These are phyloP conservation scores for Ernsta delagoae DNA, from an alignment of 2,888 invertebrate genomes.

Conservation along the genomic window DNA sequence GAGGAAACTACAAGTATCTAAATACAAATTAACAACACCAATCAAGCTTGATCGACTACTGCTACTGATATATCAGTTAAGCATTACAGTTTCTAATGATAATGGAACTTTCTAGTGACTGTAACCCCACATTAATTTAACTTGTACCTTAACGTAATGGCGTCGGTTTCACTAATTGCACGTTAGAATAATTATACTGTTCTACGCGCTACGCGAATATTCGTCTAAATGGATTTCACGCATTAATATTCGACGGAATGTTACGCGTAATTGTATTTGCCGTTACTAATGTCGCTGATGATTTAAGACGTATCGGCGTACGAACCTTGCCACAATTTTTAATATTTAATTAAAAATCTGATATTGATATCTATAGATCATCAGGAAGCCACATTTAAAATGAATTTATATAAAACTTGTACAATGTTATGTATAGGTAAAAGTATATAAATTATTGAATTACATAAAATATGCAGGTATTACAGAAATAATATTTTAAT, in stretches of 20 bases:
- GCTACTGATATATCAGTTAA: slow-evolving; percentile 62
- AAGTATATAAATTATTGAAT: too few species aligned
- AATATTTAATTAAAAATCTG: too few species aligned
- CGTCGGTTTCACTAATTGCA: slow-evolving; percentile 82
- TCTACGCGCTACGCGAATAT: slow-evolving; percentile 63
- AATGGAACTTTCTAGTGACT: slow-evolving; percentile 83
- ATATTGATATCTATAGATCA: too few species aligned
- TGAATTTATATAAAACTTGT: too few species aligned
- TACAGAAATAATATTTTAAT: too few species aligned
- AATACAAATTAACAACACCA: neutral
- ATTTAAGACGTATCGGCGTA: slow-evolving; percentile 16
- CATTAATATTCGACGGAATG: slow-evolving; percentile 61
- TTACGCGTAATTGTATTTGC: slow-evolving; percentile 47
- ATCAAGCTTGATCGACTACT: slow-evolving; percentile 1
- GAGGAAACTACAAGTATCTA: neutral
- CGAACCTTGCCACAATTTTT: neutral
- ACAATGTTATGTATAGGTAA: too few species aligned
- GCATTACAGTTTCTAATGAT: slow-evolving; percentile 77
- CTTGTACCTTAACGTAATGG: slow-evolving; percentile 80
- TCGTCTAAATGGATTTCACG: slow-evolving; percentile 74
- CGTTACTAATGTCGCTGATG: slow-evolving; percentile 28
- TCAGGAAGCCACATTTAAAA: neutral
- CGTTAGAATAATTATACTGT: slow-evolving; percentile 80
- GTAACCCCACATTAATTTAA: slow-evolving; percentile 81
- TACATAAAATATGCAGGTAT: too few species aligned